Evolutionary conservation across 2,113 vertebrate genomes (phyloP).

Genomic region (Guaruba guarouba): DNA sequence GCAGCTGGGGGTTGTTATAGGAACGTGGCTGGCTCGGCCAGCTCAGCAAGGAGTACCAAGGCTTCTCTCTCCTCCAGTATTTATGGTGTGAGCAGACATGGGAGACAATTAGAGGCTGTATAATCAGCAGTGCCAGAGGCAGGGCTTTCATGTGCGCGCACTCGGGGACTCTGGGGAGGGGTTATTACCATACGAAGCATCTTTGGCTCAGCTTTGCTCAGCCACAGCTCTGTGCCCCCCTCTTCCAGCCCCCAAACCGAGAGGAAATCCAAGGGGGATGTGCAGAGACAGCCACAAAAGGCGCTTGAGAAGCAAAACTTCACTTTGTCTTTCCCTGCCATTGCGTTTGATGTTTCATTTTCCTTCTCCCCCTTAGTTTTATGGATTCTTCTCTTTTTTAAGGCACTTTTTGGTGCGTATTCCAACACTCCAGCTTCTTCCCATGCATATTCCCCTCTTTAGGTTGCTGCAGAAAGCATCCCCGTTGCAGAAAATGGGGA

Average conservation of each 20-base stretch:
- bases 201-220: slow-evolving; percentile 62
- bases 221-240: slow-evolving; percentile 3
- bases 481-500: not conserved
- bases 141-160: slow-evolving; percentile 47
- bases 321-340: slow-evolving; percentile 23
- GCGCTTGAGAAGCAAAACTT: slow-evolving; percentile 22
- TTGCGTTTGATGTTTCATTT: slow-evolving; percentile 60
- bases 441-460: not conserved
- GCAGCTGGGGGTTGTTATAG: not conserved
- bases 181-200: slow-evolving; percentile 71
- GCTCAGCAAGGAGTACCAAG: slow-evolving; percentile 10
- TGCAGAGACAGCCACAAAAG: not conserved
- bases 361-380: slow-evolving; percentile 6
- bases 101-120: slow-evolving; percentile 69
- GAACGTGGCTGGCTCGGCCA: not conserved
- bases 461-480: not conserved
- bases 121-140: slow-evolving; percentile 68
- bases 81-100: slow-evolving; percentile 35
- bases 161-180: slow-evolving; percentile 23
- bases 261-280: slow-evolving; percentile 29
- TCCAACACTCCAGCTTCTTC: not conserved
- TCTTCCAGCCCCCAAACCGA: not conserved
- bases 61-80: slow-evolving; percentile 2
- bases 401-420: not conserved
- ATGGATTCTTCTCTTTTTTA: not conserved